Evolutionary conservation across 2,113 vertebrate species (phyloP).

Genomic region (Nyctibius bracteatus): DNA sequence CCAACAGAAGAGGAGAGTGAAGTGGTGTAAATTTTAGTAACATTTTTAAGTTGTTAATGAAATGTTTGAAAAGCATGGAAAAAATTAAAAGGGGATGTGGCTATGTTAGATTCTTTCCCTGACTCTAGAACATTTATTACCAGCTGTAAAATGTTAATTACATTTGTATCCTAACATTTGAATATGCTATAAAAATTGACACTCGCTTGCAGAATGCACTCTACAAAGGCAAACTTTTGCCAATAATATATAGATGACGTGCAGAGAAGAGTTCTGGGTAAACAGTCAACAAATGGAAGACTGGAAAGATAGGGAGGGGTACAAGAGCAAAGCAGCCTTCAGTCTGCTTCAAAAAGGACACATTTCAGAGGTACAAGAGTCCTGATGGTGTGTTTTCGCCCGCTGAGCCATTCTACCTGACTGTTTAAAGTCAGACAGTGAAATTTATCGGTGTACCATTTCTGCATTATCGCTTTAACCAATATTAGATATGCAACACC

Average conservation of each 20-base stretch:
- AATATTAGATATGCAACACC: not conserved
- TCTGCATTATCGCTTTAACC: not conserved
- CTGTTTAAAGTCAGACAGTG: not conserved
- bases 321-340: not conserved
- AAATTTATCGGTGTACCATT: not conserved
- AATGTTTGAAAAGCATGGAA: not conserved
- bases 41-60: not conserved
- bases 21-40: not conserved
- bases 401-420: rapidly evolving
- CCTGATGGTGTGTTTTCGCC: not conserved
- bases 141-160: slow-evolving; percentile 1
- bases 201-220: not conserved
- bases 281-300: not conserved
- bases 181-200: not conserved
- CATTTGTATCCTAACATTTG: not conserved
- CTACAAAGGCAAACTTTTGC: not conserved
- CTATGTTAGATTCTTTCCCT: not conserved
- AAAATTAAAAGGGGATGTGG: not conserved
- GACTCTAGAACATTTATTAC: not conserved
- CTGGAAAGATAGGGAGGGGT: not conserved
- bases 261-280: not conserved
- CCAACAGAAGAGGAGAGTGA: not conserved
- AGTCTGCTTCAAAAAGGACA: not conserved
- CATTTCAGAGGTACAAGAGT: not conserved
- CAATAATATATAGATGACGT: not conserved